phyloP scores from a whole-genome alignment of 2,113 vertebrate genomes.

The Alethe castanea region DNA sequence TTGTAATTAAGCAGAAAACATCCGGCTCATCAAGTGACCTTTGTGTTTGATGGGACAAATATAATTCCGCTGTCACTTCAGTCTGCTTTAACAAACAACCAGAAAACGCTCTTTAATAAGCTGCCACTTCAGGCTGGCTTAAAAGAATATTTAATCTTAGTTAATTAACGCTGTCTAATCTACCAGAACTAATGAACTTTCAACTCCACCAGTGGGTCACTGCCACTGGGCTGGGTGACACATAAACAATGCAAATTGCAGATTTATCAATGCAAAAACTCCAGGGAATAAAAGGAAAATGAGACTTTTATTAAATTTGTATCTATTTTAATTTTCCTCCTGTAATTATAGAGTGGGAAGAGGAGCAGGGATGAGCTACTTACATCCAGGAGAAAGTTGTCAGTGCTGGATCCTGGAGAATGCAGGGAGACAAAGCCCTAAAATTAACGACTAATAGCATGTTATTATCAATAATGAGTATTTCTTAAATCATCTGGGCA shows the following conservation, averaged over 20 bases:
- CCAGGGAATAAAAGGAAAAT: neutral
- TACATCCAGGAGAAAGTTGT: neutral
- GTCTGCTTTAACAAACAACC: conserved; percentile 41
- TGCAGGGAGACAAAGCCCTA: neutral
- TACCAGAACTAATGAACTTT: conserved; percentile 57
- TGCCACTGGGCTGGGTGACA: neutral
- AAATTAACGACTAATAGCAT: neutral
- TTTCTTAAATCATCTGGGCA: neutral
- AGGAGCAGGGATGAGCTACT: neutral
- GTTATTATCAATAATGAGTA: neutral
- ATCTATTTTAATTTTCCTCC: neutral
- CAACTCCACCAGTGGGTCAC: neutral
- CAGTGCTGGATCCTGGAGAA: neutral
- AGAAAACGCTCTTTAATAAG: conserved; percentile 49
- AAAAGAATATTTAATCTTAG: conserved; percentile 48
- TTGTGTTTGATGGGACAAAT: conserved; percentile 46
- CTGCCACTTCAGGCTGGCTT: neutral
- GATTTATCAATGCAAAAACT: neutral
- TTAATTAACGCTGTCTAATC: conserved; percentile 59
- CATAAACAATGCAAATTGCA: neutral
- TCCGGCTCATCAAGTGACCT: conserved; percentile 19
- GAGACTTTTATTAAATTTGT: neutral
- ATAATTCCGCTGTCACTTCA: conserved; percentile 39
- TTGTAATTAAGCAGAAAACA: conserved; percentile 43
- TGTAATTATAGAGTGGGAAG: neutral